These are phyloP conservation scores for Gila robusta DNA, from an alignment of 2,797 vertebrate species.

Conservation along the genomic window DNA sequence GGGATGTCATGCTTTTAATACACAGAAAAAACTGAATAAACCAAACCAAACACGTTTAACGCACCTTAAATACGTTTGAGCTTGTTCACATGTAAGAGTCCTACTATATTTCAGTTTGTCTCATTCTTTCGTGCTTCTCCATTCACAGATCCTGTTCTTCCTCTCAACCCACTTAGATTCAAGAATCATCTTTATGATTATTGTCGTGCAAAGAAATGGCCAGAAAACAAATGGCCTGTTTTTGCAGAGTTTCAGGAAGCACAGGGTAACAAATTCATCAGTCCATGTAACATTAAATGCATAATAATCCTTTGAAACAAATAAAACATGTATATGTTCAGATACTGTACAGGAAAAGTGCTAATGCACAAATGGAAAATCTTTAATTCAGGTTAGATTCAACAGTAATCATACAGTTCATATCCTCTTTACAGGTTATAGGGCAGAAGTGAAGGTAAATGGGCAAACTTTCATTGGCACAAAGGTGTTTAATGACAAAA, in stretches of 20 bases:
- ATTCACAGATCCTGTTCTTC: conserved; percentile 56
- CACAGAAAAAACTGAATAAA: not conserved
- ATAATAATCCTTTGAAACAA: not conserved
- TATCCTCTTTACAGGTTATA: conserved; percentile 56
- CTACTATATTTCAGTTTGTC: not conserved
- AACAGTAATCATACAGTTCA: not conserved
- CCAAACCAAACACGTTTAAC: not conserved
- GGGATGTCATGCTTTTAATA: not conserved
- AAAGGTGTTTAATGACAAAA: conserved; percentile 41
- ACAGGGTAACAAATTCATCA: conserved; percentile 49
- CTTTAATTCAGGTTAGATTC: not conserved
- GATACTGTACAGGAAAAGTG: not conserved
- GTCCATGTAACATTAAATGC: not conserved
- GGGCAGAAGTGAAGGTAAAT: conserved; percentile 56
- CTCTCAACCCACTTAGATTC: conserved; percentile 33
- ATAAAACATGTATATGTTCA: not conserved
- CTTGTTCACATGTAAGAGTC: not conserved
- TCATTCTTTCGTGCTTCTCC: conserved; percentile 12
- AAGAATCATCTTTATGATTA: conserved; percentile 66
- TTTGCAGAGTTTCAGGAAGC: conserved; percentile 49
- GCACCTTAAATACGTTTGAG: not conserved
- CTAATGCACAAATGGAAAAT: not conserved
- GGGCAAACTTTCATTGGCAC: conserved; percentile 46
- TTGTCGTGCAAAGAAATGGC: conserved; percentile 53
- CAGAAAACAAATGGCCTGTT: not conserved